Evolutionary conservation across 2,888 invertebrate genomes (phyloP).

Genomic region (Mesorhabditis belari): DNA sequence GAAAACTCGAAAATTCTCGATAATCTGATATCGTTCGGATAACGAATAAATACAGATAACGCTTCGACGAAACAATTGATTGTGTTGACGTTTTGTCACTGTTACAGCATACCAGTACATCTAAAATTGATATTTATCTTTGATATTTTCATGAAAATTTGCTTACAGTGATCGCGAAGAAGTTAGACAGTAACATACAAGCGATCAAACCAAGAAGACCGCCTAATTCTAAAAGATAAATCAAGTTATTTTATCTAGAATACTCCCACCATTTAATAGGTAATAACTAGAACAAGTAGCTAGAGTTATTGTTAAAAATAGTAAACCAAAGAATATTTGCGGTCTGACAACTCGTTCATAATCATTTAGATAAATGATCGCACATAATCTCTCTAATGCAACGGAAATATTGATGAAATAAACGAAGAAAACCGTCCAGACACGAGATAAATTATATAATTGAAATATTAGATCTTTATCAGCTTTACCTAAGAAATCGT

Average conservation of each 20-base stretch:
- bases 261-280: too few relatives aligned
- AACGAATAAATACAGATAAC: not conserved
- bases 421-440: too few relatives aligned
- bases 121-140: not conserved
- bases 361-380: too few relatives aligned
- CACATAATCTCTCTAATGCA: too few relatives aligned
- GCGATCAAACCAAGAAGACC: not conserved
- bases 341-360: too few relatives aligned
- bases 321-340: too few relatives aligned
- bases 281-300: too few relatives aligned
- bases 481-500: too few relatives aligned
- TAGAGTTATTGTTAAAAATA: too few relatives aligned
- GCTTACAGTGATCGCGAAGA: not conserved
- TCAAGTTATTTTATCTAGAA: not conserved
- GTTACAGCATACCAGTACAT: not conserved
- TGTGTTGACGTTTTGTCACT: not conserved
- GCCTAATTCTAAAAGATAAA: not conserved
- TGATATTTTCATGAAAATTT: not conserved
- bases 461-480: too few relatives aligned
- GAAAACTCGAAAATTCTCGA: not conserved
- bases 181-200: not conserved
- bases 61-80: not conserved
- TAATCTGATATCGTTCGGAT: not conserved
- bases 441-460: too few relatives aligned
- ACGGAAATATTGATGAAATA: too few relatives aligned